These are phyloP conservation scores for Hippocampus zosterae DNA, from an alignment of 2,113 vertebrate species.

Conservation along the genomic window DNA sequence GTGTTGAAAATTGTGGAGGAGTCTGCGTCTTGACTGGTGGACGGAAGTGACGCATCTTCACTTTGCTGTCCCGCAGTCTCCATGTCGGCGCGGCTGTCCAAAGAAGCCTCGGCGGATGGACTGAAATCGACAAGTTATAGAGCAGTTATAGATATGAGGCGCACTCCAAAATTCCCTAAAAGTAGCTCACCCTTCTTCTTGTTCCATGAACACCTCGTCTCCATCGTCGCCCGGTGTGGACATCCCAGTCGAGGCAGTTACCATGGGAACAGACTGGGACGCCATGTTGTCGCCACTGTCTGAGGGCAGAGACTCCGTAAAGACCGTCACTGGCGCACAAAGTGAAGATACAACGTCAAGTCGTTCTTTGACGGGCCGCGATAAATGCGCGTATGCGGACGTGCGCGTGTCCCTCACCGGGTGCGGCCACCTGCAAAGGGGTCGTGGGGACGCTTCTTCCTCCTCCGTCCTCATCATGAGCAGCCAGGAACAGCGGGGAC, in stretches of 20 bases:
- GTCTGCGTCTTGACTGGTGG: conserved; percentile 90
- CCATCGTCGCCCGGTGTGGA: conserved; percentile 81
- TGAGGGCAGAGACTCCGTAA: conserved; percentile 83
- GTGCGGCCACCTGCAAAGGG: conserved; percentile 90
- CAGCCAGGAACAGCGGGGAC: conserved; percentile 89
- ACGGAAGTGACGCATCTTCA: conserved; percentile 87
- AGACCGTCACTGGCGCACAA: conserved; percentile 80
- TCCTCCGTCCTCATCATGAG: conserved; percentile 94
- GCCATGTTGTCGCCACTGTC: conserved; percentile 86
- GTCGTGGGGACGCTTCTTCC: conserved; percentile 96
- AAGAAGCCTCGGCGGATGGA: conserved; percentile 76
- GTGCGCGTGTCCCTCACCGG: conserved; percentile 70
- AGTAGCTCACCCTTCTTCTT: conserved; percentile 83
- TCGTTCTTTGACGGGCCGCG: fast-evolving
- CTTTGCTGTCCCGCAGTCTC: conserved; percentile 81
- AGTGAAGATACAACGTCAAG: conserved; percentile 1
- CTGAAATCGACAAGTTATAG: conserved; percentile 27
- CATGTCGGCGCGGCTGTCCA: conserved; percentile 84
- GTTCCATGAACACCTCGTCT: conserved; percentile 93
- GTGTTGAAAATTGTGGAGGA: neutral
- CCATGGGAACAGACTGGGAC: conserved; percentile 97
- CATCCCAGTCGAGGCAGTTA: conserved; percentile 84
- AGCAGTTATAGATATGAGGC: neutral
- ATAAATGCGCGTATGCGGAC: neutral
- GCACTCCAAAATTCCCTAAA: neutral